Percentiles rank a stretch among this genome's conserved stretches.
Conservation (phyloP, 2,113 vertebrate species). For the Actenoides lindsayi region DNA sequence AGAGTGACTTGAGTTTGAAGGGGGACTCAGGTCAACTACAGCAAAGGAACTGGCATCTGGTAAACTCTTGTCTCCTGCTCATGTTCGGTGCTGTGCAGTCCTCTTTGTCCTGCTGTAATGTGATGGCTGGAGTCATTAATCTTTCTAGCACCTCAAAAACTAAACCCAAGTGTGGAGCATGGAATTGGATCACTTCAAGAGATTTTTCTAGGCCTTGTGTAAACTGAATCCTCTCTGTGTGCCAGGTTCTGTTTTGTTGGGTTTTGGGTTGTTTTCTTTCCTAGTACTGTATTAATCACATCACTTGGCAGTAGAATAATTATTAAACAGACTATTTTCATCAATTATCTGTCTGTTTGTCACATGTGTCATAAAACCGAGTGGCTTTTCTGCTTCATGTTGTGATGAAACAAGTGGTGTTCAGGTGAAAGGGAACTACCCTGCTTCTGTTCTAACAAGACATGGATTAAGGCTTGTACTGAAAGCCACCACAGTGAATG, state of each 20-base stretch:
- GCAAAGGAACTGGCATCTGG: neutral
- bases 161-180: neutral
- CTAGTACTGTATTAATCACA: neutral
- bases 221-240: neutral
- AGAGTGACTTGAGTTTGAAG: neutral
- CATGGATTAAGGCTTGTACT: neutral
- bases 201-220: neutral
- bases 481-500: neutral
- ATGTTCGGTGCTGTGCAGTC: neutral
- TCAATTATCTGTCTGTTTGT: neutral
- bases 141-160: neutral
- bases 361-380: neutral
- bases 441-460: neutral
- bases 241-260: neutral
- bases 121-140: neutral
- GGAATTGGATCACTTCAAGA: neutral
- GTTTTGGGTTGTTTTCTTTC: neutral
- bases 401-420: neutral
- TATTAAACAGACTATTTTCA: constrained; percentile 26
- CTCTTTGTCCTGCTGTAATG: neutral
- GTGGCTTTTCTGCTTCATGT: neutral
- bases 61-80: neutral
- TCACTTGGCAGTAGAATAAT: neutral
- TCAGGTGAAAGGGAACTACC: neutral
- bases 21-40: neutral